A percentile compares a stretch with the other conserved stretches of the same genome.
Conservation (phyloP, 2,888 invertebrate genomes). For the Poecilobothrus nobilitatus region DNA sequence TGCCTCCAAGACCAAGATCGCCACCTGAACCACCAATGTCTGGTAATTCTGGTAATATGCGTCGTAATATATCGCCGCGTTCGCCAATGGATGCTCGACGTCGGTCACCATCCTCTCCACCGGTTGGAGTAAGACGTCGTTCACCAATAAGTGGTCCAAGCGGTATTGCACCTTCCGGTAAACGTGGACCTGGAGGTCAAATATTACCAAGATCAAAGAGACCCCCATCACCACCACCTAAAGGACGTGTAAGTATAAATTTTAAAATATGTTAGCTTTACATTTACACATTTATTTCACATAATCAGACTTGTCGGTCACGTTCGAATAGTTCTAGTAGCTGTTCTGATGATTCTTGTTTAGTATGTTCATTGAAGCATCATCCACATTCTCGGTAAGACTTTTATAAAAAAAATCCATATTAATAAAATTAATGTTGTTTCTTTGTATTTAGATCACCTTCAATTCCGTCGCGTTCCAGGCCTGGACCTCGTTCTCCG, state of each 20-base stretch:
- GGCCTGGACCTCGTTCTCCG: constrained; percentile 41
- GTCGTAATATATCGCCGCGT: constrained; percentile 38
- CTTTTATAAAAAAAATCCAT: neutral
- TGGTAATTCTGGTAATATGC: constrained; percentile 23
- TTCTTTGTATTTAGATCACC: constrained; percentile 45
- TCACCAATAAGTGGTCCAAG: constrained; percentile 31
- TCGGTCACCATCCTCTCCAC: constrained; percentile 32
- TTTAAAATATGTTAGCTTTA: neutral
- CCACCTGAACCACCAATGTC: constrained; percentile 36
- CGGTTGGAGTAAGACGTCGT: constrained; percentile 35
- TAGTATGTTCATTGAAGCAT: constrained; percentile 65
- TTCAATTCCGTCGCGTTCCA: constrained; percentile 50
- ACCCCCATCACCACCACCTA: constrained; percentile 44
- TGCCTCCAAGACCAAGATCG: constrained; percentile 35
- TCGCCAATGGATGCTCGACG: constrained; percentile 20
- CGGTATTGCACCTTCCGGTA: constrained; percentile 33
- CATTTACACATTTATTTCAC: neutral
- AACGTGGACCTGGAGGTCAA: constrained; percentile 24
- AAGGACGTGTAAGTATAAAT: constrained; percentile 30
- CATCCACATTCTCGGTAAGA: constrained; percentile 41
- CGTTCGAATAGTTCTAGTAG: constrained; percentile 70
- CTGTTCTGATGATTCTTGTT: constrained; percentile 76
- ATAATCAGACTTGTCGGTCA: constrained; percentile 47
- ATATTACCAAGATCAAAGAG: constrained; percentile 43
- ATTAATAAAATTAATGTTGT: neutral